phyloP scores from a whole-genome alignment of 2,797 vertebrate genomes.

The Cyclura pinguis region DNA sequence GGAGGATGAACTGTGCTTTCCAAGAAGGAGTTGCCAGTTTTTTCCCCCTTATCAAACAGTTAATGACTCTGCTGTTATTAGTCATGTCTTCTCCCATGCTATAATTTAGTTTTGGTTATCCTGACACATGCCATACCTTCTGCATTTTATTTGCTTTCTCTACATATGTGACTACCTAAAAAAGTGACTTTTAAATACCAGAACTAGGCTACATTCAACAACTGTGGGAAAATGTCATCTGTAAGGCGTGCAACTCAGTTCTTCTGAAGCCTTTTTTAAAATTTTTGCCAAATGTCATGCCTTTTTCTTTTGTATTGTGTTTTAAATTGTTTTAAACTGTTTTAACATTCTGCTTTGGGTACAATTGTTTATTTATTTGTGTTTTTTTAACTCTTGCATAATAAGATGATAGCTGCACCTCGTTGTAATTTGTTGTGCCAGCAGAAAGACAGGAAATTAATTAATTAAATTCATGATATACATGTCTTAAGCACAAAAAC shows the following conservation, averaged over 20 bases:
- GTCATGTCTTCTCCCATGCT: background rate
- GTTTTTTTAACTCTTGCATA: too few relatives aligned
- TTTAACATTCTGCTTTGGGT: too few relatives aligned
- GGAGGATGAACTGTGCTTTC: constrained; percentile 56
- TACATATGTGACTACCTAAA: background rate
- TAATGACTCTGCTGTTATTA: background rate
- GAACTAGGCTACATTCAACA: background rate
- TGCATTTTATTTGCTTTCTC: constrained; percentile 24
- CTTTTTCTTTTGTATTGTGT: too few relatives aligned
- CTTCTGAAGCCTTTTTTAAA: background rate
- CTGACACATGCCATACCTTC: constrained; percentile 31
- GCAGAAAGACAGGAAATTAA: too few relatives aligned
- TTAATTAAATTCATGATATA: background rate
- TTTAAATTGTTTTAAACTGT: too few relatives aligned
- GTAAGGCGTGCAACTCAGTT: background rate
- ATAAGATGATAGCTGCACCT: too few relatives aligned
- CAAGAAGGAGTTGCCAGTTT: background rate
- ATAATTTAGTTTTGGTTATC: constrained; percentile 42
- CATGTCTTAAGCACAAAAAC: background rate
- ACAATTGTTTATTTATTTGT: too few relatives aligned
- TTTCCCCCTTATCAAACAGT: background rate
- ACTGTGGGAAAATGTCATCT: background rate
- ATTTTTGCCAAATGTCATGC: background rate
- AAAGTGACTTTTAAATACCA: constrained; percentile 28
- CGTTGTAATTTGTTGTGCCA: too few relatives aligned